Evolutionary conservation across 1,140 invertebrate genomes (phyloP), one percentile per base, ranked within the genome.

Genomic region (Alviniconcha marisindica): DNA sequence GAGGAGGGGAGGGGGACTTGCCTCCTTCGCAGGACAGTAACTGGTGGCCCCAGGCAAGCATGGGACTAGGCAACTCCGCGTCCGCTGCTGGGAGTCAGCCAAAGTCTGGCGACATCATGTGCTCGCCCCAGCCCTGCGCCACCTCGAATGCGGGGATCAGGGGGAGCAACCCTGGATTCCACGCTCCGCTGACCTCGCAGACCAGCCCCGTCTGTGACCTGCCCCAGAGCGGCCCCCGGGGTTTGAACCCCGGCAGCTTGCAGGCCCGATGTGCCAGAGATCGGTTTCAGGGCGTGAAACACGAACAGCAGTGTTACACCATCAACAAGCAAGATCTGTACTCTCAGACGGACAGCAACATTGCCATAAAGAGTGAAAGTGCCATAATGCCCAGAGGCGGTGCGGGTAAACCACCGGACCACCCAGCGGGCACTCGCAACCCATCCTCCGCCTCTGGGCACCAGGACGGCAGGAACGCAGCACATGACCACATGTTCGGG

Each of bases 251-350:
- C 12, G 69, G 40, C 14, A 18, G 36, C 18, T 24, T 38, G 15
- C 31, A 36, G 69, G 69, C 69, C 10, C 33, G 36, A 14, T 36
- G 36, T 33, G 69, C 33, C 18, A 31, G 33, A 36, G 69, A 40
- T 36, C 69, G 40, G 36, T 71, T 21, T 24, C 69, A 71, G 14
- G 40, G 10, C 18, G 24, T 71, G 14, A 71, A 71, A 40, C 69
- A 33, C 15, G 36, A 71, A 71, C 69, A 71, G 69, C 69, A 33
- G 36, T 71, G 69, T 24, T 40, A 71, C 18, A 71, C 69, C 36
- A 71, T 71, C 69, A 71, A 71, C 69, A 71, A 71, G 24, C 69
- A 71, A 36, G 69, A 71, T 33, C 69, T 71, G 69, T 71, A 71
- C 69, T 10, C 69, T 5, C 69, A 71, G 36, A 71, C 69, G 18